phyloP scores from a whole-genome alignment of 2,113 vertebrate genomes.

The Pollimyrus isidori region DNA sequence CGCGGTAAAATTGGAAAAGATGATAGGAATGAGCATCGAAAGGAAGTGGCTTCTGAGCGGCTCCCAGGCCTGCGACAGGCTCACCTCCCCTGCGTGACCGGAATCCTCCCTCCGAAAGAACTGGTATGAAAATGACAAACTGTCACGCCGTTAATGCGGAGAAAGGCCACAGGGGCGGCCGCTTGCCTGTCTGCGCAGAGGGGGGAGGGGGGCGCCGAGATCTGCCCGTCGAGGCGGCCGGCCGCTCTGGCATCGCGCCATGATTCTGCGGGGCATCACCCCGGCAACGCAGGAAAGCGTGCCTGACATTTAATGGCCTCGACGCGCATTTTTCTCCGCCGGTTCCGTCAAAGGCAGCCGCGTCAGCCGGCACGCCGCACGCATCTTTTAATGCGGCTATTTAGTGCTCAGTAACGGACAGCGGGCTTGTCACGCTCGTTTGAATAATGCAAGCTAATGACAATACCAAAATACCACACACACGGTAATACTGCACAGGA shows the following conservation, averaged over 20 bases:
- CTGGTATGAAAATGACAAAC: not conserved
- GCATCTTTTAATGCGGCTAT: not conserved
- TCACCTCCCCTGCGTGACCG: not conserved
- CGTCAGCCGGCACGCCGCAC: not conserved
- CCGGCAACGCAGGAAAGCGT: not conserved
- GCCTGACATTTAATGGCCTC: not conserved
- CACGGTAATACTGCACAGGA: not conserved
- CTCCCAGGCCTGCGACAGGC: not conserved
- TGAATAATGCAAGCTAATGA: not conserved
- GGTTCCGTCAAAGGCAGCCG: not conserved
- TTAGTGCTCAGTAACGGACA: not conserved
- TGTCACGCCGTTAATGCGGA: not conserved
- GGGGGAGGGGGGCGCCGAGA: not conserved
- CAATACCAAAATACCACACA: not conserved
- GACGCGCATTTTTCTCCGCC: not conserved
- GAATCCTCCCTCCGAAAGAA: not conserved
- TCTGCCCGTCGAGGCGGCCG: not conserved
- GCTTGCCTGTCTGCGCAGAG: not conserved
- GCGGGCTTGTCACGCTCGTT: not conserved
- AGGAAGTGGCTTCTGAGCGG: not conserved
- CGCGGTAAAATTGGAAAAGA: not conserved
- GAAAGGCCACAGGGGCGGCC: not conserved
- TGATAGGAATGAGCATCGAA: not conserved
- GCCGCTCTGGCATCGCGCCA: constrained; percentile 17
- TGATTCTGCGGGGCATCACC: constrained; percentile 9